Evolutionary conservation across 2,113 vertebrate species (phyloP).

Genomic region (Aldabrachelys gigantea): DNA sequence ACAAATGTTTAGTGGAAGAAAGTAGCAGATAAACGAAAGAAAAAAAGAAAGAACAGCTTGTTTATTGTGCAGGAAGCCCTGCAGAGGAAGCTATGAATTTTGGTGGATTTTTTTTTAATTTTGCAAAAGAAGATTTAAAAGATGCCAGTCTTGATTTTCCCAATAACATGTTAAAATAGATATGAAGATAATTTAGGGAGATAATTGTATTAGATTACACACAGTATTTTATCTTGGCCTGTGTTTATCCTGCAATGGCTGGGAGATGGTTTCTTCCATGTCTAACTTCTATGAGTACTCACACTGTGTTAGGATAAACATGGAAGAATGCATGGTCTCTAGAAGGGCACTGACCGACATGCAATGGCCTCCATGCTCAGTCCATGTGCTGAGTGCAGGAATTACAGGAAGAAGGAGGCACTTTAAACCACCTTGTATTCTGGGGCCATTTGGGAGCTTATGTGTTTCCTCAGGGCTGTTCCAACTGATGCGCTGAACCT

Average conservation of each 20-base stretch:
- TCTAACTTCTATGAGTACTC: fast-evolving
- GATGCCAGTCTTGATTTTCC: constrained; percentile 7
- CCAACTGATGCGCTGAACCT: neutral
- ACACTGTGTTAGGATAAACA: fast-evolving
- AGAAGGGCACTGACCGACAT: fast-evolving
- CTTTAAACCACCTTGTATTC: neutral
- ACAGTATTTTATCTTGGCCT: neutral
- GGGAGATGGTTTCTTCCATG: neutral
- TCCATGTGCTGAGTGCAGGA: neutral
- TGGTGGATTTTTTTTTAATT: constrained; percentile 10
- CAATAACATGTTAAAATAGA: constrained; percentile 21
- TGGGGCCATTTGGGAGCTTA: fast-evolving
- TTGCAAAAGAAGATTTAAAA: constrained; percentile 18
- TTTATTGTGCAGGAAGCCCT: neutral
- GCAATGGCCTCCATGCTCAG: fast-evolving
- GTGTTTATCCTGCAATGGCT: neutral
- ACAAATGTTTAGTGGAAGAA: neutral
- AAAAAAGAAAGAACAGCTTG: neutral
- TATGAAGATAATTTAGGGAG: neutral
- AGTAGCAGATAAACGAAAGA: neutral
- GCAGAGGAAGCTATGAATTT: constrained; percentile 11
- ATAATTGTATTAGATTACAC: neutral
- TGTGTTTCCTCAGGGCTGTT: neutral
- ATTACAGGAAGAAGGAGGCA: fast-evolving
- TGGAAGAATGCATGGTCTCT: fast-evolving